Evolutionary conservation across 2,797 vertebrate species (phyloP).

Genomic region (Cyclura pinguis): DNA sequence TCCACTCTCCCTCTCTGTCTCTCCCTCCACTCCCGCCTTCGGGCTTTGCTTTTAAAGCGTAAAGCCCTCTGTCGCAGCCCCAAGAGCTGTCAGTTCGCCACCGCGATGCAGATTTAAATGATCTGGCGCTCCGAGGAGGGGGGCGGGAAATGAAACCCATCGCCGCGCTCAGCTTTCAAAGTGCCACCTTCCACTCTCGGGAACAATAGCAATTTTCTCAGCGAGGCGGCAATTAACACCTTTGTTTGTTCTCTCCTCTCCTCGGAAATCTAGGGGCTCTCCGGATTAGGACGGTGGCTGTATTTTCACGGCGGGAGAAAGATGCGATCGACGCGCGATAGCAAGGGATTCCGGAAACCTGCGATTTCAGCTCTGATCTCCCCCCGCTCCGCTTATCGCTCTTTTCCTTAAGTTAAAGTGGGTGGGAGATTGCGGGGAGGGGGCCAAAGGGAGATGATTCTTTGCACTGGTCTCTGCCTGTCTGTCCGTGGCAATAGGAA

Average conservation of each 20-base stretch:
- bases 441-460: neutral
- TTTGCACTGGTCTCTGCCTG: neutral
- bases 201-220: slow-evolving; percentile 75
- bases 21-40: neutral
- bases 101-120: slow-evolving; percentile 55
- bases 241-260: slow-evolving; percentile 56
- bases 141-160: neutral
- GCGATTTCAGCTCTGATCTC: neutral
- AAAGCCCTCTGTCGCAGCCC: slow-evolving; percentile 39
- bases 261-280: slow-evolving; percentile 41
- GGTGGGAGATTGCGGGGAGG: neutral
- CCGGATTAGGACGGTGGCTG: slow-evolving; percentile 37
- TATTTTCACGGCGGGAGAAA: slow-evolving; percentile 43
- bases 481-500: neutral
- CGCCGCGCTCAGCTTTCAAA: slow-evolving; percentile 34
- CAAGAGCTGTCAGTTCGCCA: slow-evolving; percentile 62
- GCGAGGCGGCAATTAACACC: slow-evolving; percentile 72
- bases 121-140: slow-evolving; percentile 37
- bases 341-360: slow-evolving; percentile 30
- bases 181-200: slow-evolving; percentile 53
- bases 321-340: slow-evolving; percentile 25
- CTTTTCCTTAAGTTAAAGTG: neutral
- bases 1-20: neutral
- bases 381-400: too few relatives aligned
- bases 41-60: slow-evolving; percentile 32